Base-by-base conservation (phyloP, 1,140 invertebrate genomes). In the Sarcophaga peregrina region DNA sequence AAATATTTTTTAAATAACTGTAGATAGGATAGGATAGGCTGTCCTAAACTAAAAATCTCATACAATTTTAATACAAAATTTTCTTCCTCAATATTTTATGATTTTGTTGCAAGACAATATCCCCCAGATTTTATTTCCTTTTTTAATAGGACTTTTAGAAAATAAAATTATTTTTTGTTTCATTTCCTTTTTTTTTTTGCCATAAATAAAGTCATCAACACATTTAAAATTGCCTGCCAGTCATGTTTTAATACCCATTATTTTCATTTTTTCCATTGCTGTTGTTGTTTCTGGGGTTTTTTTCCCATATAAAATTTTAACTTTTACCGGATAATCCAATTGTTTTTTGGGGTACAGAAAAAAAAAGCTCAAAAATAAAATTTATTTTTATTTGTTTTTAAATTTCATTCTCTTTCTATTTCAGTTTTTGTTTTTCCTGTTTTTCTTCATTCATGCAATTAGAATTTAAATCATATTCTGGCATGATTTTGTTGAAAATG, bases 161-260 rank as follows among this genome's bases (percentile, higher is more conserved):
- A 58, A 58, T 58, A 58, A 58, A 58, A 58, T n/a, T n/a, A 58
- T 15, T 58, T 58, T 5, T 13, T n/a, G 62, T 68, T 20, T 68
- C 20, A 25, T 68, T 68, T 68, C 3, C 17, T 68, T 68, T 20
- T 25, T 20, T 68, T 68, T 58, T 5, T 58, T 58, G n/a, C 7
- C 17, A 20, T 68, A 68, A 68, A 68, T 68, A 68, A 68, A 68
- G 62, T 68, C 62, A 68, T 68, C 62, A 68, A 68, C 62, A 68
- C 62, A 68, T 68, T 68, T 25, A 68, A 20, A 68, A 68, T 68
- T 68, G 20, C n/a, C 62, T 68, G n/a, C 7, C n/a, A 68, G 62
- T n/a, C 62, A 20, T 68, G 25, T 68, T 68, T 17, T 68, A 68
- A 68, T n/a, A 58, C 54, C 13, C 54, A 58, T n/a, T 58, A 37